Evolutionary conservation across 2,888 invertebrate genomes (phyloP).

Genomic region (Diarsia brunnea): DNA sequence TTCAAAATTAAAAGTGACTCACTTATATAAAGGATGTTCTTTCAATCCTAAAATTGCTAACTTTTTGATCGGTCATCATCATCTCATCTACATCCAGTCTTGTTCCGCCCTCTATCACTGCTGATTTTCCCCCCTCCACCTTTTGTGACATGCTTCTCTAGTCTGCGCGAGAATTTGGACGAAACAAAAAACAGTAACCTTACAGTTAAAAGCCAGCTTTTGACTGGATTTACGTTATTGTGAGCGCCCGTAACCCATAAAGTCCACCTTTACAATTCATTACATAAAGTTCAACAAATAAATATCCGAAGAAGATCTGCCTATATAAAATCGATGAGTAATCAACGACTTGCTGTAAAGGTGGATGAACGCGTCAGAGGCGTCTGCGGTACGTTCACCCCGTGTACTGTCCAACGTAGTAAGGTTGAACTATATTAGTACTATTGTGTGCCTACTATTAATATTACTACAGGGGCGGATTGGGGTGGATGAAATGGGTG

Average conservation of each 20-base stretch:
- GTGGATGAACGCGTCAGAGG: slow-evolving; percentile 69
- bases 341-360: slow-evolving; percentile 66
- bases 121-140: background rate
- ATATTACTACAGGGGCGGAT: slow-evolving; percentile 54
- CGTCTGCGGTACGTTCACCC: slow-evolving; percentile 74
- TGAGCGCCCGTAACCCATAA: background rate
- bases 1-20: too few relatives aligned
- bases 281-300: slow-evolving; percentile 24
- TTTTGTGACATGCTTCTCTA: background rate
- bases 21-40: too few relatives aligned
- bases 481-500: background rate
- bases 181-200: background rate
- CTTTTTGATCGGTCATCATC: background rate
- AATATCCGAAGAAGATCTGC: slow-evolving; percentile 56
- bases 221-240: slow-evolving; percentile 1
- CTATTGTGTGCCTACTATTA: slow-evolving; percentile 66
- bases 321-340: slow-evolving; percentile 74
- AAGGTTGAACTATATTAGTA: slow-evolving; percentile 74
- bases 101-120: background rate
- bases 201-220: background rate
- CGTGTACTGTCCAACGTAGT: slow-evolving; percentile 62
- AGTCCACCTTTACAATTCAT: background rate
- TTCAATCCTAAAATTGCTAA: background rate
- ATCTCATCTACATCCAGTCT: background rate
- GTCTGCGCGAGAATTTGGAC: background rate